Percentiles rank a stretch among this genome's conserved stretches.
phyloP scores from a whole-genome alignment of 2,888 invertebrate genomes.

The Drosophila mulleri region DNA sequence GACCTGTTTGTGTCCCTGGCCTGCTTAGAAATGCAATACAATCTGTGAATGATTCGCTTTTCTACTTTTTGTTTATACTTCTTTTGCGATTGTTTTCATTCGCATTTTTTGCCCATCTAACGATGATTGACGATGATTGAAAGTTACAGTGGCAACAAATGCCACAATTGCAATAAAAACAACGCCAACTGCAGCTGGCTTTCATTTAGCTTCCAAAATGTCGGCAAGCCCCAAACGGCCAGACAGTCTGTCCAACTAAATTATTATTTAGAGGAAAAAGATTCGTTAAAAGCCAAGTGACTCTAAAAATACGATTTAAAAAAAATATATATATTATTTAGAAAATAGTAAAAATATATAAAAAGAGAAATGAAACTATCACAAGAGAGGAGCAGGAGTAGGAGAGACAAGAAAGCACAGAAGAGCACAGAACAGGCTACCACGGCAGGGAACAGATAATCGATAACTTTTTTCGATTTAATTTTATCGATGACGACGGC shows the following conservation, averaged over 20 bases:
- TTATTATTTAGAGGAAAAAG: not conserved
- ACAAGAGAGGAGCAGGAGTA: too few relatives aligned
- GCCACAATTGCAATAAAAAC: constrained; percentile 13
- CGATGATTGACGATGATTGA: constrained; percentile 58
- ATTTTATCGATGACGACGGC: too few relatives aligned
- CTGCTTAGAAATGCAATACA: constrained; percentile 61
- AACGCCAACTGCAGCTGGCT: constrained; percentile 17
- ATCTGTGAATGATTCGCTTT: constrained; percentile 42
- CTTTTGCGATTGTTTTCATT: constrained; percentile 52
- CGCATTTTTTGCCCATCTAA: constrained; percentile 23
- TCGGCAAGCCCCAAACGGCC: constrained; percentile 7
- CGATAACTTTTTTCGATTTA: too few relatives aligned
- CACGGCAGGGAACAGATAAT: too few relatives aligned
- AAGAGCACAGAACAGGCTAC: too few relatives aligned
- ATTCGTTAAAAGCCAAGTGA: too few relatives aligned
- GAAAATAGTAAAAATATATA: too few relatives aligned
- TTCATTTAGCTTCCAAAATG: constrained; percentile 3
- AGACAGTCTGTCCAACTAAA: constrained; percentile 15
- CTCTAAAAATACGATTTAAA: too few relatives aligned
- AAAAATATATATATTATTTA: too few relatives aligned
- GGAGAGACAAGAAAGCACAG: too few relatives aligned
- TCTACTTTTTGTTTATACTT: constrained; percentile 19
- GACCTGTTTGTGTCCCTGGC: constrained; percentile 23
- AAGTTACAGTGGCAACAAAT: constrained; percentile 21
- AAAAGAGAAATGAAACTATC: too few relatives aligned